Evolutionary conservation across 2,113 vertebrate genomes (phyloP), one percentile per base, ranked within the genome.

Genomic region (Chionodraco myersi): DNA sequence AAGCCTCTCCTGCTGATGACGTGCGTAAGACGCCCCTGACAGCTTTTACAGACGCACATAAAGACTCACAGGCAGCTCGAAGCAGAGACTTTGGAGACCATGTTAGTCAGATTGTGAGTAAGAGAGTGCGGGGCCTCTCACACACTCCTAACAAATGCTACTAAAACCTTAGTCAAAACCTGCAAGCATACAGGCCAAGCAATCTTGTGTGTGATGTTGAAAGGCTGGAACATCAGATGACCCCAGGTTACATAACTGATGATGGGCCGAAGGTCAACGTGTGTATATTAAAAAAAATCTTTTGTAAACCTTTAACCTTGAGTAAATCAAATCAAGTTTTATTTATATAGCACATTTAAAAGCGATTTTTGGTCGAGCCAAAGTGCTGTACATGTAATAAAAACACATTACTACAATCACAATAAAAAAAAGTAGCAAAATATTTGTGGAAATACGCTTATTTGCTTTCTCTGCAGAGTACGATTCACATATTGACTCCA

Each of bases 1-100:
- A 26, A 0, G 83, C 83, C 80, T 80, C 79, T 60, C 9, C 60
- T 54, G 75, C 72, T 44, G 80, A 84, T 93, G 90, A 93, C 91
- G 89, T 56, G 76, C 68, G 65, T n/a, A 3, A 77, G 66, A 77
- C 57, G 2, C 71, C 78, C 53, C 75, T 77, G 51, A 79, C 65
- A 0, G 59, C 2, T 89, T 91, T 78, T 60, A 85, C 88, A 88
- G 87, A 85, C 77, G 83, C 62, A 86, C 49, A 45, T 16, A n/a
- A 71, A 61, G 60, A 61, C 72, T 58, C 74, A 62, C 34, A 57
- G 56, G 82, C 68, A n/a, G 74, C 62, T 11, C 13, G 77, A 63
- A 12, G 65, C 69, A 77, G 65, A 61, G 61, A 63, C 72, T 57
- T 6, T 60, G 84, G 54, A 69, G 75, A 63, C 26, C 2, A 3